These are phyloP conservation scores for Galerucella nymphaeae DNA, from an alignment of 2,888 invertebrate genomes.

Conservation along the genomic window DNA sequence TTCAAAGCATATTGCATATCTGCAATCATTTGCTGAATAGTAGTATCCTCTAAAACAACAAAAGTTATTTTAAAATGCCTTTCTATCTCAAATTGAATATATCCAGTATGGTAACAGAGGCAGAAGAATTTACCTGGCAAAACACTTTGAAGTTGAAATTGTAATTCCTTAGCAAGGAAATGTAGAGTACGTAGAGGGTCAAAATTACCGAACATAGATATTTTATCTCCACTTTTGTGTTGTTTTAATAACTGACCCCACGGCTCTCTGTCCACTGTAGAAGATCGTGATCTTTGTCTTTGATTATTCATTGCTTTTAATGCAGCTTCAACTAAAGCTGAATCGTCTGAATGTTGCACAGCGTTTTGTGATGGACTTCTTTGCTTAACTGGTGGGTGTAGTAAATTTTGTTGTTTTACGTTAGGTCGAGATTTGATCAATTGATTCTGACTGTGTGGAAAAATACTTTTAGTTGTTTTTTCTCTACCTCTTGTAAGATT, in stretches of 20 bases:
- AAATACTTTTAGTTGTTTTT: constrained; percentile 35
- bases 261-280: constrained; percentile 49
- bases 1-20: constrained; percentile 62
- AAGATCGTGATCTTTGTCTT: constrained; percentile 50
- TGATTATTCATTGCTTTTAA: constrained; percentile 51
- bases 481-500: constrained; percentile 31
- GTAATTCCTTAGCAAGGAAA: constrained; percentile 62
- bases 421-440: constrained; percentile 38
- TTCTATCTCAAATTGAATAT: background rate
- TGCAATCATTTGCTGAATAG: constrained; percentile 58
- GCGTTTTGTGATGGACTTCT: constrained; percentile 21
- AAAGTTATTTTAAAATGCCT: constrained; percentile 23
- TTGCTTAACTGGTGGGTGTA: constrained; percentile 36
- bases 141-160: constrained; percentile 55
- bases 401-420: constrained; percentile 46
- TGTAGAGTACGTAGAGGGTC: constrained; percentile 63
- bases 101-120: background rate
- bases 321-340: constrained; percentile 52
- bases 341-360: constrained; percentile 46
- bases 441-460: constrained; percentile 41
- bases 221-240: constrained; percentile 51
- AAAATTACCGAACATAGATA: constrained; percentile 59
- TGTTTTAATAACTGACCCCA: constrained; percentile 57
- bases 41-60: constrained; percentile 55
- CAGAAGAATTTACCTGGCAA: constrained; percentile 54